Evolutionary conservation across 2,888 invertebrate genomes (phyloP), one percentile per base, ranked within the genome.

Genomic region (Apamea epomidion): DNA sequence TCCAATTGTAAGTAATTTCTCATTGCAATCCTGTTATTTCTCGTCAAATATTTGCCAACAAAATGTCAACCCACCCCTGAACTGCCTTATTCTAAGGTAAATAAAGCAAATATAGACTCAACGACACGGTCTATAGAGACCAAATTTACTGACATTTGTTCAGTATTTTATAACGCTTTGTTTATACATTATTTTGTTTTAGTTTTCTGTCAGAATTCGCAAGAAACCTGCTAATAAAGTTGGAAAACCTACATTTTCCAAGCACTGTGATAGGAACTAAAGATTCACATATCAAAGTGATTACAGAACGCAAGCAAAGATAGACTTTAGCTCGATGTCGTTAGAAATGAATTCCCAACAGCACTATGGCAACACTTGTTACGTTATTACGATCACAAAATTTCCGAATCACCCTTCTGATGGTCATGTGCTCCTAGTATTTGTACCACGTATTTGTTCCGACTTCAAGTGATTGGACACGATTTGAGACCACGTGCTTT

Each of bases 381-480:
- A 25, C 12, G 45, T 48, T 71, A 48, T 71, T 32, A n/a, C 32
- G 48, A n/a, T 32, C 72, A 48, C 12, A 48, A 32, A 18, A 25
- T 12, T 58, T 58, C 58, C 8, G 25, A 58, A 58, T 25, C 58
- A 58, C 10, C 10, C 25, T 58, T 58, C 10, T 25, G 58, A 32
- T 72, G 18, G 48, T 48, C 14, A 12, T 73, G 32, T 48, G 73
- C 18, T 72, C 73, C 74, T 73, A 48, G 73, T 73, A 48, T 73
- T 16, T 48, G 7, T 37, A 48, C 48, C 32, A 37, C 25, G 74
- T 72, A 48, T 72, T 74, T 48, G 7, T 32, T 12, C 25, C 32
- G 29, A 70, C 70, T 74, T 69, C 29, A 32, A 68, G 69, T 48
- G 48, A 21, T 69, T 48, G 29, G 3, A 48, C 48, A 69, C 29